phyloP scores from a whole-genome alignment of 2,797 vertebrate species.

The Vespertilio murinus region DNA sequence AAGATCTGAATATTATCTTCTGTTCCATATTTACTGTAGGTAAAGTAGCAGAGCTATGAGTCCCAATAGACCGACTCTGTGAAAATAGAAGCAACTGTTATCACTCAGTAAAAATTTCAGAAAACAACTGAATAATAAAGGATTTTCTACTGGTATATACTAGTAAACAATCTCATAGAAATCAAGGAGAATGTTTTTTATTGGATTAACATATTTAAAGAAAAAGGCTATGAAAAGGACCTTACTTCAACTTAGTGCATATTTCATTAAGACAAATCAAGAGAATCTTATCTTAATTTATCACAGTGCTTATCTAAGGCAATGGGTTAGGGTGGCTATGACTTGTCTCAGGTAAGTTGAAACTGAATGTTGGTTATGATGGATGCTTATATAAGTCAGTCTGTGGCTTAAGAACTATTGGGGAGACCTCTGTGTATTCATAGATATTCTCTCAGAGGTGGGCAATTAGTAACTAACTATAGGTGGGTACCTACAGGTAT shows the following conservation, averaged over 20 bases:
- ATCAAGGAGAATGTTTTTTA: background rate
- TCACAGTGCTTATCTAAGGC: fast-evolving
- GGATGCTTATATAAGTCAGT: background rate
- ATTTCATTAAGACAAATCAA: background rate
- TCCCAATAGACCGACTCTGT: background rate
- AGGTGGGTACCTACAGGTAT: background rate
- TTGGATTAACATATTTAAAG: background rate
- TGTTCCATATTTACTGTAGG: background rate
- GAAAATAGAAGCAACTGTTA: background rate
- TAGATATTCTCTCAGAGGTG: background rate
- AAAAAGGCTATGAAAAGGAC: background rate
- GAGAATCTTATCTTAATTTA: background rate
- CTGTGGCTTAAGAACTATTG: background rate
- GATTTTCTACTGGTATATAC: background rate
- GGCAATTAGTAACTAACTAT: background rate
- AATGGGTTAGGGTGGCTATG: background rate
- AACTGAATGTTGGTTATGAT: background rate
- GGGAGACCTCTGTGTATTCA: background rate
- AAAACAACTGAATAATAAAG: background rate
- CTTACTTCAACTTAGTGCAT: background rate
- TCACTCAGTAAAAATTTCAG: background rate
- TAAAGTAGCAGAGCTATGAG: background rate
- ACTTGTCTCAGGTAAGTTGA: background rate
- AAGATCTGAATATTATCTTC: background rate
- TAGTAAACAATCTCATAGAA: background rate